phyloP scores from a whole-genome alignment of 2,888 invertebrate genomes.

The Cosmia trapezina region DNA sequence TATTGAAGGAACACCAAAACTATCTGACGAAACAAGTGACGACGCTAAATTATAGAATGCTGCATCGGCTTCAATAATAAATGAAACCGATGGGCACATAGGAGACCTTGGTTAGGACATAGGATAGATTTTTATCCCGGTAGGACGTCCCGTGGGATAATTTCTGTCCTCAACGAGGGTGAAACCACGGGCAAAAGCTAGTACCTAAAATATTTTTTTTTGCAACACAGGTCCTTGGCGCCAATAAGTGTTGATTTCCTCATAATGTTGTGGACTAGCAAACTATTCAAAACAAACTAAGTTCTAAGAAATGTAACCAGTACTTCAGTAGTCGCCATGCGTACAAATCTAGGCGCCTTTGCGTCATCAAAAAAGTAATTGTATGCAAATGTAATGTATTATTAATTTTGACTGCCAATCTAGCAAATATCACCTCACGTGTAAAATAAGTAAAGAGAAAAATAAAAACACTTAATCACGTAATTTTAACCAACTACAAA shows the following conservation, averaged over 20 bases:
- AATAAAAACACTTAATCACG: not conserved
- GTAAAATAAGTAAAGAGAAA: not conserved
- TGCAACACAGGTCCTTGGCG: not conserved
- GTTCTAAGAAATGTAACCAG: slow-evolving; percentile 47
- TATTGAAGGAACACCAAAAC: no score
- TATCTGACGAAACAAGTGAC: no score
- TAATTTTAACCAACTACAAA: not conserved
- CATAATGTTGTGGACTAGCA: slow-evolving; percentile 10
- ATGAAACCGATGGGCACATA: no score
- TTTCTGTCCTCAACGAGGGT: no score
- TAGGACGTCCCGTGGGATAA: no score
- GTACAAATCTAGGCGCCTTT: slow-evolving; percentile 51
- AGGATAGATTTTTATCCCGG: no score
- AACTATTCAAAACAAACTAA: slow-evolving; percentile 25
- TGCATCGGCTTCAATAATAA: no score
- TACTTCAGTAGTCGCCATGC: slow-evolving; percentile 22
- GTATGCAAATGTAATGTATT: slow-evolving; percentile 49
- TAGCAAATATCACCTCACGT: not conserved
- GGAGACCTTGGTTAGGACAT: not conserved
- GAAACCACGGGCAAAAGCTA: not conserved
- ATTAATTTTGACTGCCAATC: slow-evolving; percentile 21
- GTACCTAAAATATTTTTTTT: not conserved
- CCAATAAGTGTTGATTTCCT: slow-evolving; percentile 21
- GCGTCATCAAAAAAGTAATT: slow-evolving; percentile 55
- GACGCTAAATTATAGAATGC: no score